These are phyloP conservation scores for Cryptoprocta ferox DNA, from an alignment of 2,797 vertebrate species.

Conservation along the genomic window DNA sequence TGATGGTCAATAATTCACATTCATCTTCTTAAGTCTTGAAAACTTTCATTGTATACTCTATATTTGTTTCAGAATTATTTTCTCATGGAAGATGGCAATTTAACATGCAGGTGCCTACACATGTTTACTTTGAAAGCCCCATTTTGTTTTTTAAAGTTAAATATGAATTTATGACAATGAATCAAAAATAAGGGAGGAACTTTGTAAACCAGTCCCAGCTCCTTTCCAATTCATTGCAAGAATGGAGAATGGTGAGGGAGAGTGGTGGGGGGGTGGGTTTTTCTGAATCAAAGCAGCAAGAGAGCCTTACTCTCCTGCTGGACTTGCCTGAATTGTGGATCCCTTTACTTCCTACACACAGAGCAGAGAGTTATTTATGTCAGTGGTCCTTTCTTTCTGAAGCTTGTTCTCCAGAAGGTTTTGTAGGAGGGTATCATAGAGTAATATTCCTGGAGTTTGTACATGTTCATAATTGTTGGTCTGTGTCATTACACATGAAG, in stretches of 20 bases:
- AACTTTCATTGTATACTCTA: neutral
- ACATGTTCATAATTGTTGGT: neutral
- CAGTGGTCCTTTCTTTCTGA: neutral
- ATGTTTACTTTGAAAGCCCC: neutral
- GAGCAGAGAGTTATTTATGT: neutral
- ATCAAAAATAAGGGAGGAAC: neutral
- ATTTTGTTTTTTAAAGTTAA: neutral
- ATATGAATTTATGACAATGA: neutral
- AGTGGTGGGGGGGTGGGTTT: accelerated
- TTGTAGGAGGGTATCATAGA: neutral
- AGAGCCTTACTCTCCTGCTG: neutral
- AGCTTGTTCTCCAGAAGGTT: neutral
- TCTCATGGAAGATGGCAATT: neutral
- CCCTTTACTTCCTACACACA: neutral
- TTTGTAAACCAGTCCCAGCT: neutral
- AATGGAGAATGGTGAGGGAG: neutral
- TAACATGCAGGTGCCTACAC: neutral
- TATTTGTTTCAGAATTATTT: slow-evolving; percentile 24
- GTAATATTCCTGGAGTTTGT: neutral
- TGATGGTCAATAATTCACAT: neutral
- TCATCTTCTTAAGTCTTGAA: neutral
- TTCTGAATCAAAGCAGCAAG: neutral
- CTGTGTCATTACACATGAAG: neutral
- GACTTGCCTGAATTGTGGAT: neutral
- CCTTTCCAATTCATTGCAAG: neutral